Evolutionary conservation across 37 sponge, comb jelly and placozoan genomes (phyloP), one percentile per base, ranked within the genome.

Genomic region (Amphimedon queenslandica): DNA sequence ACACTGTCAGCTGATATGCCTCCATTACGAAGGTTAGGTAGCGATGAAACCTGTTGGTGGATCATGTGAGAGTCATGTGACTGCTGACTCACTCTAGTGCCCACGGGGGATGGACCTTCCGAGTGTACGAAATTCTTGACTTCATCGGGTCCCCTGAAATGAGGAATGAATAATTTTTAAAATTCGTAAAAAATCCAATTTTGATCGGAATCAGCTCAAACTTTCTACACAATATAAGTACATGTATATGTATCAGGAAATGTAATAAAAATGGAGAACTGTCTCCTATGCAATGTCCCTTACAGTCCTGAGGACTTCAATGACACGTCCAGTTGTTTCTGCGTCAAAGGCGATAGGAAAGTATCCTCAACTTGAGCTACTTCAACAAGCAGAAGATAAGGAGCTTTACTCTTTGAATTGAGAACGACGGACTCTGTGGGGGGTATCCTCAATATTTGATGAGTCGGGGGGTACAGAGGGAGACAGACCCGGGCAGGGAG

Each of bases 341-440:
- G 32, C 71, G 91, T 84, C 30, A 93, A 65, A 16, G 87, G 80
- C 40, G 94, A 93, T 29, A 90, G 77, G 57, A 39, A 93, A 8
- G 94, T 79, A 69, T 86, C 77, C 40, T 77, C 80, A 47, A 87
- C 84, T 57, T 86, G 82, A 16, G 72, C 67, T 56, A 91, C 94
- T 72, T 96, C 96, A 16, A 96, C 63, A 28, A 76, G 71, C 8
- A 96, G 69, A 67, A 96, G 73, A 61, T 92, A 96, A 29, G 96
- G 96, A 57, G 94, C 94, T 84, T 88, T 94, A 67, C 75, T 82
- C 68, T 88, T 88, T 30, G 98, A 97, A 81, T 97, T 97, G 51
- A 97, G 90, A 2, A 94, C 90, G 31, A 92, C 90, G 30, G 92
- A 86, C 64, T 97, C 92, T 23, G 85, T 74, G 37, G 70, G 82